These are phyloP conservation scores for Sminthurinus aureus DNA, from an alignment of 2,888 invertebrate species.

Conservation along the genomic window DNA sequence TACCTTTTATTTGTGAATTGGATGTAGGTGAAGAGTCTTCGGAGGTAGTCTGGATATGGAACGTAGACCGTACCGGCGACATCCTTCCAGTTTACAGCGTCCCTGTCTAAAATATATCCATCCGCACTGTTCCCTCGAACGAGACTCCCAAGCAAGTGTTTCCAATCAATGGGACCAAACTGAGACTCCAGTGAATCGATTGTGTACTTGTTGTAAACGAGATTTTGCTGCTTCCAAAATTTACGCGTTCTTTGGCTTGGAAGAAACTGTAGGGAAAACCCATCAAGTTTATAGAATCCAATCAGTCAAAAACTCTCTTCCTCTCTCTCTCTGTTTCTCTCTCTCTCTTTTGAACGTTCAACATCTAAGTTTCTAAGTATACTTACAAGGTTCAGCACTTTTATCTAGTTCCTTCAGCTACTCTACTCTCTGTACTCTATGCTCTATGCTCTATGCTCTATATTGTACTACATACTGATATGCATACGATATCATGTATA, in stretches of 20 bases:
- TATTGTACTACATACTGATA: too few relatives aligned
- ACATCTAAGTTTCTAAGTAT: background rate
- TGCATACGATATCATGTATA: too few relatives aligned
- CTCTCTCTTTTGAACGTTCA: background rate
- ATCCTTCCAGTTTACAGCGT: conserved; percentile 51
- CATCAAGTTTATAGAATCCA: conserved; percentile 4
- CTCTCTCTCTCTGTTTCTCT: background rate
- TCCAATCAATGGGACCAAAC: conserved; percentile 63
- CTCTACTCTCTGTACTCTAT: too few relatives aligned
- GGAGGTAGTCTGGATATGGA: conserved; percentile 61
- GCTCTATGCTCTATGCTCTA: too few relatives aligned
- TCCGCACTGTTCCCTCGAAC: conserved; percentile 25
- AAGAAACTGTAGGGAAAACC: conserved; percentile 45
- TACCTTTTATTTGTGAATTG: conserved; percentile 58
- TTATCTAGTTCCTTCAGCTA: too few relatives aligned
- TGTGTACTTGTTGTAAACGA: conserved; percentile 63
- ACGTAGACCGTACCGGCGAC: conserved; percentile 61
- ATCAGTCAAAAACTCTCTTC: background rate
- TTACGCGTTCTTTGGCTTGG: conserved; percentile 57
- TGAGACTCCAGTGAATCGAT: conserved; percentile 64
- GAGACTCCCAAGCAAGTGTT: conserved; percentile 45
- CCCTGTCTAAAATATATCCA: conserved; percentile 23
- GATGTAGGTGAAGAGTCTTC: conserved; percentile 60
- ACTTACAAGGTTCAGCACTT: too few relatives aligned
- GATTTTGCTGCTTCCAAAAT: conserved; percentile 61